Percentiles rank a stretch among this genome's conserved stretches.
Conservation (phyloP, 2,888 invertebrate genomes). For the Notodonta dromedarius region DNA sequence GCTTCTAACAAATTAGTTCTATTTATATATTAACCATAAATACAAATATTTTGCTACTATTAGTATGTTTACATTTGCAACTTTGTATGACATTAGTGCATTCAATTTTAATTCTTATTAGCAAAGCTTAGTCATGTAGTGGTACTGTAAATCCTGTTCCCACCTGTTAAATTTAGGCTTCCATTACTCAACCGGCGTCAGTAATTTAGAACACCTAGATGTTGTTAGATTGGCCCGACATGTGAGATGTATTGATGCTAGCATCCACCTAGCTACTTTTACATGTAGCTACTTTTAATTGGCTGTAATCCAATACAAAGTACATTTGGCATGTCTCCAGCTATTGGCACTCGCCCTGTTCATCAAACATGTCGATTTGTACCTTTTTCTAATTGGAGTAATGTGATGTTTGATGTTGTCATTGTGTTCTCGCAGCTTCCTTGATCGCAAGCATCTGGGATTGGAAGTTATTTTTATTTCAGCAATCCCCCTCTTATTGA, state of each 20-base stretch:
- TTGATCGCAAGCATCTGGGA: conserved; percentile 40
- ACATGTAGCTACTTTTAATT: conserved; percentile 78
- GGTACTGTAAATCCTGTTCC: not conserved
- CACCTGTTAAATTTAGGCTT: conserved; percentile 15
- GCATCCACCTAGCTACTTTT: conserved; percentile 53
- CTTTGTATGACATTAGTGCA: not conserved
- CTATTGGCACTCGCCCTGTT: conserved; percentile 76
- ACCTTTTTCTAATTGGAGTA: conserved; percentile 74
- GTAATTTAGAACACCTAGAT: conserved; percentile 73
- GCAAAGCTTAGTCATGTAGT: not conserved
- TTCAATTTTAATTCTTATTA: not conserved
- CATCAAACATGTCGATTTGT: conserved; percentile 80
- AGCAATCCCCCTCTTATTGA: conserved; percentile 8
- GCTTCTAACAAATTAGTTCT: conserved; percentile 20
- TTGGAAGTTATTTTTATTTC: conserved; percentile 25
- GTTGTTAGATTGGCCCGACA: conserved; percentile 66
- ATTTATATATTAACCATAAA: not conserved
- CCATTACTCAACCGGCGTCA: conserved; percentile 54
- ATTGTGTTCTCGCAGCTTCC: conserved; percentile 45
- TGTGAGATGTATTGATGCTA: conserved; percentile 73
- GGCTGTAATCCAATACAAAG: conserved; percentile 83
- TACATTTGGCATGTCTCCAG: conserved; percentile 76
- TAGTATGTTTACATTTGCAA: conserved; percentile 1
- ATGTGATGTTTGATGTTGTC: conserved; percentile 50
- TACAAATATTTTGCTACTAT: not conserved